Evolutionary conservation across 1,140 invertebrate genomes (phyloP).

Genomic region (Ganaspis sp.): DNA sequence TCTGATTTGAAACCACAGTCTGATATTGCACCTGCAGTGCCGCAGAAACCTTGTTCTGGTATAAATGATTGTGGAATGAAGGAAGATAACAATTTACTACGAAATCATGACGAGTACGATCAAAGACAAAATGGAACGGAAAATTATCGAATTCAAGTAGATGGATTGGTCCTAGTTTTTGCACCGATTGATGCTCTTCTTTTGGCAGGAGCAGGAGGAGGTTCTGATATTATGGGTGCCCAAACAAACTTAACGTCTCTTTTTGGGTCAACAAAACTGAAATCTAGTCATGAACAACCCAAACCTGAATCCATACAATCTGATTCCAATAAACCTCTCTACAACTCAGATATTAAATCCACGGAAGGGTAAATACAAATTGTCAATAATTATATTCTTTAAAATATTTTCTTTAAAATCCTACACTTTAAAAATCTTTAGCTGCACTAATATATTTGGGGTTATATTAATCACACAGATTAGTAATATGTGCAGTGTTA

Average conservation of each 20-base stretch:
- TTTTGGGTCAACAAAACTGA: neutral
- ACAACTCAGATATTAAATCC: constrained; percentile 35
- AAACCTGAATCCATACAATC: constrained; percentile 35
- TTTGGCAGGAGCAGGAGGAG: constrained; percentile 60
- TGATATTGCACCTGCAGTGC: constrained; percentile 33
- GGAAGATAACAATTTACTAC: constrained; percentile 22
- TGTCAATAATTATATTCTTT: neutral
- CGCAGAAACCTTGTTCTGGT: constrained; percentile 19
- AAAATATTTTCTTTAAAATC: neutral
- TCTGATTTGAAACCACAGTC: neutral
- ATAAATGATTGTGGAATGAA: neutral
- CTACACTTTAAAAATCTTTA: neutral
- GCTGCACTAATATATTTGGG: neutral
- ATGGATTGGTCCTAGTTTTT: constrained; percentile 80
- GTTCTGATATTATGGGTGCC: constrained; percentile 37
- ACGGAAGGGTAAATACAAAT: constrained; percentile 35
- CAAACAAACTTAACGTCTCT: neutral
- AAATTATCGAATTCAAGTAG: constrained; percentile 81
- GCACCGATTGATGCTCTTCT: constrained; percentile 79
- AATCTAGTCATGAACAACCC: constrained; percentile 31
- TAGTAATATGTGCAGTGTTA: no score
- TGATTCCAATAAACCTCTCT: constrained; percentile 30
- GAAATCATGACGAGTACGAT: constrained; percentile 76
- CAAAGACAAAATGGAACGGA: constrained; percentile 84
- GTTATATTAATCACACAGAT: no score